Evolutionary conservation across 2,888 invertebrate genomes (phyloP).

Genomic region (Metopia argyrocephala): DNA sequence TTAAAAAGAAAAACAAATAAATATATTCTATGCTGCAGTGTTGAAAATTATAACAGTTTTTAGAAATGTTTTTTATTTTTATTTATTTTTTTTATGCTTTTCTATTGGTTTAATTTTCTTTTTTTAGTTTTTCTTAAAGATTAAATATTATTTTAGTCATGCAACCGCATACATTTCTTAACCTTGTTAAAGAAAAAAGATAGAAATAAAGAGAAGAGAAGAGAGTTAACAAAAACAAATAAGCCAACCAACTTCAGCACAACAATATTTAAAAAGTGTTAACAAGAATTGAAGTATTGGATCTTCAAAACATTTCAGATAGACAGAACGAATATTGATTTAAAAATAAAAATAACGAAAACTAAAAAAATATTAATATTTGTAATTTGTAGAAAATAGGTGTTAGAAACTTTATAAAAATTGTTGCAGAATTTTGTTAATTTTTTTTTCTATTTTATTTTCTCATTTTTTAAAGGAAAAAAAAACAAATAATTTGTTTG

Average conservation of each 20-base stretch:
- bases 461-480: not conserved
- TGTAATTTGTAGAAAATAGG: constrained; percentile 60
- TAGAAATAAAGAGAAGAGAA: not conserved
- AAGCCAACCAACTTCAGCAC: constrained; percentile 17
- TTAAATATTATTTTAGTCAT: constrained; percentile 62
- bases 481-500: constrained; percentile 52
- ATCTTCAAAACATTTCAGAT: not conserved
- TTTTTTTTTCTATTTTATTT: no score
- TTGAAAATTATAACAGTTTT: constrained; percentile 59
- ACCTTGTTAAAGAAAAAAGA: constrained; percentile 30
- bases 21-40: constrained; percentile 5
- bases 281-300: constrained; percentile 42
- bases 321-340: constrained; percentile 34
- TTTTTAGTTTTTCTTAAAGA: constrained; percentile 31
- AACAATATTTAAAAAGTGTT: constrained; percentile 16
- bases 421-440: constrained; percentile 8
- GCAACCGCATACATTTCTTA: constrained; percentile 53
- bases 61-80: constrained; percentile 53
- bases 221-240: constrained; percentile 24
- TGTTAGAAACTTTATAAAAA: constrained; percentile 25
- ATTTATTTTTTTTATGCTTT: not conserved
- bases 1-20: not conserved
- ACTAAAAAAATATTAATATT: constrained; percentile 48
- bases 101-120: constrained; percentile 25
- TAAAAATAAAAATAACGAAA: constrained; percentile 5